phyloP scores from a whole-genome alignment of 2,113 vertebrate species.

The Ovibos moschatus region DNA sequence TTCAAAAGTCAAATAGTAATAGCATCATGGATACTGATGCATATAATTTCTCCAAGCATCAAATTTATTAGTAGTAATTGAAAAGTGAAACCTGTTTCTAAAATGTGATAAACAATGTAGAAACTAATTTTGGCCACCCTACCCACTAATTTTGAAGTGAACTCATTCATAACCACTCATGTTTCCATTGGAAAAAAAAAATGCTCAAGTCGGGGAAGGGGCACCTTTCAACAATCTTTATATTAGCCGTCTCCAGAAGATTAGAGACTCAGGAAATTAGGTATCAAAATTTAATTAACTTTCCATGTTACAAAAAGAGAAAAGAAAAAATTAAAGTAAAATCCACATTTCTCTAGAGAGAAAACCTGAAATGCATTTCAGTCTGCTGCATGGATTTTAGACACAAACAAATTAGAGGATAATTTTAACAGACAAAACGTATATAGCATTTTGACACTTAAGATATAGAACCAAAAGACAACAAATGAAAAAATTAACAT shows the following conservation, averaged over 20 bases:
- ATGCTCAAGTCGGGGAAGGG: background rate
- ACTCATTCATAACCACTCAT: background rate
- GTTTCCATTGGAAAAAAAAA: background rate
- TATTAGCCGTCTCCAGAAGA: background rate
- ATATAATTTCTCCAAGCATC: background rate
- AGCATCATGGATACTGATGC: no score
- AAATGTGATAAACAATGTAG: background rate
- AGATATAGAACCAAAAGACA: background rate
- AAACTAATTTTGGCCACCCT: background rate
- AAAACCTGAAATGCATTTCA: background rate
- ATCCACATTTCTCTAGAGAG: background rate
- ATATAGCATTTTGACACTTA: background rate
- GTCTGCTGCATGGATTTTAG: background rate
- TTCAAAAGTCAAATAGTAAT: background rate
- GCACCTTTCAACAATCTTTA: background rate
- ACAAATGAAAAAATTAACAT: background rate
- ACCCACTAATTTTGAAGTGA: background rate
- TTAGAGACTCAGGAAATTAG: conserved; percentile 24
- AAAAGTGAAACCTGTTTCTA: background rate
- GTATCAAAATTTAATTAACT: conserved; percentile 50
- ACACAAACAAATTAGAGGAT: background rate
- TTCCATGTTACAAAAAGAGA: background rate
- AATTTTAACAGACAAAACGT: background rate
- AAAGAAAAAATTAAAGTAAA: background rate
- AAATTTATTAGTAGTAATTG: background rate